Conservation (phyloP, 2,113 vertebrate species). For the Nibea coibor region DNA sequence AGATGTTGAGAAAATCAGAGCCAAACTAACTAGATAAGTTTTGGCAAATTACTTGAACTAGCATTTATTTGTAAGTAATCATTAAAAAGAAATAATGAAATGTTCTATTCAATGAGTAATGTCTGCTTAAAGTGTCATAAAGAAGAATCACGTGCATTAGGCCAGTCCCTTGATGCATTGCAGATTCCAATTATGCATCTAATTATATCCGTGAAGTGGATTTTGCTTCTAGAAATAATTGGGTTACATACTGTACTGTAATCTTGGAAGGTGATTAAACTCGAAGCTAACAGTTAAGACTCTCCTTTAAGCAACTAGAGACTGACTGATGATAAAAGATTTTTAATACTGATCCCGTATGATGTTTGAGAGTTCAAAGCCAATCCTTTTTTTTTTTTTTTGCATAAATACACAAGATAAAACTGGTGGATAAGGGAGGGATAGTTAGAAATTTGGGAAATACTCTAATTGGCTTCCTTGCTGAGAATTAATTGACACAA, state of each 20-base stretch:
- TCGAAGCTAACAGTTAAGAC: not conserved
- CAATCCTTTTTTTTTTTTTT: not conserved
- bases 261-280: slow-evolving; percentile 13
- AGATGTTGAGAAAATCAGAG: not conserved
- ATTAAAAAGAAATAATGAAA: slow-evolving; percentile 7
- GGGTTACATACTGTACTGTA: not conserved
- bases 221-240: slow-evolving; percentile 21
- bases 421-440: not conserved
- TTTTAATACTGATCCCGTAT: not conserved
- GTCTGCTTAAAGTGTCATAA: slow-evolving; percentile 12
- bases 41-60: not conserved
- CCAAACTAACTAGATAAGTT: not conserved
- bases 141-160: not conserved
- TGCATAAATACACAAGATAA: not conserved
- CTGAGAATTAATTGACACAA: not conserved
- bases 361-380: not conserved
- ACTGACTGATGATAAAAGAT: too few species aligned
- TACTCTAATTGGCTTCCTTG: not conserved
- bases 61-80: not conserved
- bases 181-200: slow-evolving; percentile 31
- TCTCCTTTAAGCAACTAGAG: not conserved
- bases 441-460: not conserved
- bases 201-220: slow-evolving; percentile 28
- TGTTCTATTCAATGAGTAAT: slow-evolving; percentile 1
- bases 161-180: slow-evolving; percentile 16